Conservation (phyloP, 1,140 invertebrate species). For the Helicoverpa armigera region DNA sequence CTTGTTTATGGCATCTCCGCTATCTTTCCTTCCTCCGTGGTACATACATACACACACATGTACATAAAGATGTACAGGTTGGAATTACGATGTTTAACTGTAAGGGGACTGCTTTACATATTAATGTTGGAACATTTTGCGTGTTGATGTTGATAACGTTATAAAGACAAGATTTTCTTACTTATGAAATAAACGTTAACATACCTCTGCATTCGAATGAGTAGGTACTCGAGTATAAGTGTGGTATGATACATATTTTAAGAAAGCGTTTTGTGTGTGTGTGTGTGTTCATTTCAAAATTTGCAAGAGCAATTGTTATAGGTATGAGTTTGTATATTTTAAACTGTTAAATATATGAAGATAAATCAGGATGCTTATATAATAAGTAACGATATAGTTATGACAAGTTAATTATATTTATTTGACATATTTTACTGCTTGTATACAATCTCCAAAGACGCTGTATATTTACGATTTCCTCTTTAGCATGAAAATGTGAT, state of each 20-base stretch:
- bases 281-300: too few species aligned
- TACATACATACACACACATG: not conserved
- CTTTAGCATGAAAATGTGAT: not conserved
- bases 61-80: not conserved
- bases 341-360: not conserved
- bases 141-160: too few species aligned
- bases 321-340: not conserved
- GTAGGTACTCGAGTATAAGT: too few species aligned
- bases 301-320: not conserved
- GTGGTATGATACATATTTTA: too few species aligned
- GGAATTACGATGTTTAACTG: not conserved
- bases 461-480: not conserved
- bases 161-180: too few species aligned
- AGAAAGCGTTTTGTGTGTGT: too few species aligned
- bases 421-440: conserved; percentile 1
- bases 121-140: too few species aligned
- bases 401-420: conserved; percentile 7
- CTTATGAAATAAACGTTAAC: too few species aligned
- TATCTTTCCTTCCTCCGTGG: too few species aligned
- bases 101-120: too few species aligned
- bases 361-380: not conserved
- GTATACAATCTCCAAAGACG: not conserved
- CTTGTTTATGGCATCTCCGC: too few species aligned
- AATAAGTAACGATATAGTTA: not conserved
- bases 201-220: too few species aligned